Evolutionary conservation across 1,140 invertebrate species (phyloP), one percentile per base, ranked within the genome.

Genomic region (Brachionus koreanus): DNA sequence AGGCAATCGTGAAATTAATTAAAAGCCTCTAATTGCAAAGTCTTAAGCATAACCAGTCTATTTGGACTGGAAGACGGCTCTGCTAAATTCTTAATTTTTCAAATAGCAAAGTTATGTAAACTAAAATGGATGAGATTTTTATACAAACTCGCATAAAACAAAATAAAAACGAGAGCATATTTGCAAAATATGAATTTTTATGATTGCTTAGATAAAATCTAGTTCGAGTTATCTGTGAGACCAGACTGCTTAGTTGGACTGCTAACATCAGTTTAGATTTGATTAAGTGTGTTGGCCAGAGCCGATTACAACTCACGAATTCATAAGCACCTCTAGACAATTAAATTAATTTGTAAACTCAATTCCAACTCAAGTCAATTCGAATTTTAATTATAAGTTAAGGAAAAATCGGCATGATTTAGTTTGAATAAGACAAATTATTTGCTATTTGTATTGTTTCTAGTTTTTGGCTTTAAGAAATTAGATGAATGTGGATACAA

Each of bases 11-110:
- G 65, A 69, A 69, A 69, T 69, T 42, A 69, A 69, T 69, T 69
- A 69, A 69, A 69, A 37, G 35, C 13, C 35, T 37, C 35, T 69
- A 69, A 69, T 69, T 69, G 37, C 16, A 39, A 29, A 69, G 65
- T 69, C 65, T 69, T 69, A 69, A 69, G 65, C 65, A 69, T 69
- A 69, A 69, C 65, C 65, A 69, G 65, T n/a, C 35, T 16, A 69
- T 6, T 69, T 42, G 33, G 16, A n/a, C n/a, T n/a, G n/a, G n/a
- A n/a, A n/a, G n/a, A n/a, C 63, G 25, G 63, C 5, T 29, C 25
- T 33, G 33, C 33, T 33, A 10, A 65, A 65, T 35, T 65, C 63
- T 25, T 65, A 25, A 65, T 12, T 37, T 65, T 57, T 19, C 7
- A 57, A 57, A 3, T 19, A 57, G n/a, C 16, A 57, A n/a, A 57